phyloP scores from a whole-genome alignment of 2,113 vertebrate genomes.

The Struthidea cinerea region DNA sequence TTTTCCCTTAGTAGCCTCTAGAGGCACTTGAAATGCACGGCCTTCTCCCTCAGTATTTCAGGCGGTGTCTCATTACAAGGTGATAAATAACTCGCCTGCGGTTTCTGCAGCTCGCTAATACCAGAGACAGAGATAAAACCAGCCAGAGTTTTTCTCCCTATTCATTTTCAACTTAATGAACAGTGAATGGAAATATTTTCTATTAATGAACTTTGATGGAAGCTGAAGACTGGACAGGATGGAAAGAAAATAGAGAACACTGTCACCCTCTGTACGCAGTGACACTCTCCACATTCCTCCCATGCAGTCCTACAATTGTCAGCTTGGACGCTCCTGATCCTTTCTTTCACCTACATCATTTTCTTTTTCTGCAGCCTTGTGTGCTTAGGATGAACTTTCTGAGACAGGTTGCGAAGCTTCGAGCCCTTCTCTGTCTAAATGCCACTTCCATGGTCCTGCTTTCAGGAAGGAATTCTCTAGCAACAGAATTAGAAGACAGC shows the following conservation, averaged over 20 bases:
- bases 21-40: neutral
- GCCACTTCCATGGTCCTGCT: neutral
- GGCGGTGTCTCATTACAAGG: neutral
- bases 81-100: neutral
- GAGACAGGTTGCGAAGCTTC: neutral
- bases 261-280: neutral
- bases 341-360: neutral
- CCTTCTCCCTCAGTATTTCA: neutral
- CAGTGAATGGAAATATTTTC: neutral
- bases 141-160: neutral
- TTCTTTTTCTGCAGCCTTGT: neutral
- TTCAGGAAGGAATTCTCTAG: neutral
- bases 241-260: neutral
- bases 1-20: neutral
- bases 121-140: neutral
- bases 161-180: slow-evolving; percentile 14
- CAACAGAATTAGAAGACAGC: neutral
- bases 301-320: neutral
- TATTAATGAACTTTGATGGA: neutral
- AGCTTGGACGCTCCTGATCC: neutral
- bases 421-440: neutral
- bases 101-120: slow-evolving; percentile 3
- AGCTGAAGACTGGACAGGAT: neutral
- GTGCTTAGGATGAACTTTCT: neutral
- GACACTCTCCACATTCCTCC: neutral